Evolutionary conservation across 1,140 invertebrate genomes (phyloP).

Genomic region (Schlechtendalia chinensis): DNA sequence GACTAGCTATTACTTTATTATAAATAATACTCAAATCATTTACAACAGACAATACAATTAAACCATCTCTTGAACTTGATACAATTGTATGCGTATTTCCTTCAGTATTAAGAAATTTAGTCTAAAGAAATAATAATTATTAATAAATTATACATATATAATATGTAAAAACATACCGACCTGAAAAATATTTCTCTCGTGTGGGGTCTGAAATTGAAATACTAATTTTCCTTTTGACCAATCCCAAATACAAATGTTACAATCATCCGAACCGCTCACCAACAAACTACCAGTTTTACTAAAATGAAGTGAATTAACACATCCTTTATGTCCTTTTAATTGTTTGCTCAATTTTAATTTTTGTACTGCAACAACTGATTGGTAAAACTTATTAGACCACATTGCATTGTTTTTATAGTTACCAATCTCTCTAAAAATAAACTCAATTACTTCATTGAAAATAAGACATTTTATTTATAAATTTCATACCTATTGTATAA

Average conservation of each 20-base stretch:
- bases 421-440: conserved; percentile 24
- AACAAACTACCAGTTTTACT: conserved; percentile 74
- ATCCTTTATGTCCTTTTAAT: conserved; percentile 78
- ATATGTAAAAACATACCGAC: conserved; percentile 57
- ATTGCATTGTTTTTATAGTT: not conserved
- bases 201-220: conserved; percentile 72
- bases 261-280: conserved; percentile 88
- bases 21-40: conserved; percentile 59
- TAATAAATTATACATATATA: not conserved
- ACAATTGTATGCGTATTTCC: conserved; percentile 76
- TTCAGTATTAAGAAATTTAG: conserved; percentile 67
- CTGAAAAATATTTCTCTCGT: conserved; percentile 87
- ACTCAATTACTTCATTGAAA: not conserved
- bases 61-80: conserved; percentile 84
- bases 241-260: conserved; percentile 75
- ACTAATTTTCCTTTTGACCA: conserved; percentile 72
- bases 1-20: conserved; percentile 67
- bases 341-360: conserved; percentile 76
- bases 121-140: conserved; percentile 57
- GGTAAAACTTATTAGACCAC: conserved; percentile 59
- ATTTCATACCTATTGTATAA: conserved; percentile 22
- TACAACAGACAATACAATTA: conserved; percentile 66
- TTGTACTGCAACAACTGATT: conserved; percentile 78
- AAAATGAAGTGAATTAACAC: conserved; percentile 91
- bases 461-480: not conserved